phyloP scores from a whole-genome alignment of 2,113 vertebrate species.

The Neodon shergylaensis region DNA sequence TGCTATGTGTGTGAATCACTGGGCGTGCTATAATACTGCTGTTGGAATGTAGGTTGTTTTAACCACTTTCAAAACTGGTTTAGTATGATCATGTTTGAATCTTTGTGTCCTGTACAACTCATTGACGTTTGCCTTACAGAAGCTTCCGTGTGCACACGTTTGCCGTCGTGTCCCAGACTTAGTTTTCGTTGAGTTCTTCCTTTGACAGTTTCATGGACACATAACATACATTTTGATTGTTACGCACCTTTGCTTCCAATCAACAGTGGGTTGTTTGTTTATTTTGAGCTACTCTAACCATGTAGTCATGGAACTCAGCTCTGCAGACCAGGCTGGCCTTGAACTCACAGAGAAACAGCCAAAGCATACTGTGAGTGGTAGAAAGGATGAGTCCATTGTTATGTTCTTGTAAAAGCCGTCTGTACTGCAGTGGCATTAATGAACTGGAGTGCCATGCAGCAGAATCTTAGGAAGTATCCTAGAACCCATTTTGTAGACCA shows the following conservation, averaged over 20 bases:
- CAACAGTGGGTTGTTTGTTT: not conserved
- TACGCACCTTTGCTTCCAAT: not conserved
- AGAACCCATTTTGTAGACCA: not conserved
- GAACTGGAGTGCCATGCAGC: not conserved
- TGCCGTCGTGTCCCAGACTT: not conserved
- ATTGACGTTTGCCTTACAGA: not conserved
- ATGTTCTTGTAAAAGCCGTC: not conserved
- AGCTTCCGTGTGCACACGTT: not conserved
- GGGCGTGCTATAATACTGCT: not conserved
- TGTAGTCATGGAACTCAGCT: not conserved
- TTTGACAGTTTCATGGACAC: not conserved
- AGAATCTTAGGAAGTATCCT: not conserved
- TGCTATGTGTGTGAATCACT: not conserved
- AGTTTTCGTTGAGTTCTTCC: not conserved
- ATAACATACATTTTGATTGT: not conserved
- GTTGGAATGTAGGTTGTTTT: not conserved
- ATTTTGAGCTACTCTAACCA: not conserved
- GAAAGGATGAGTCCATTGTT: not conserved
- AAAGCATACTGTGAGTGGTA: not conserved
- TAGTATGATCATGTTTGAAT: not conserved
- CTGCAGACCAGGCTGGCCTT: not conserved
- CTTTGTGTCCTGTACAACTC: not conserved
- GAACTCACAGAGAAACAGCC: not conserved
- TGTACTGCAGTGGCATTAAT: not conserved
- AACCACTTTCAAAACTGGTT: slow-evolving; percentile 19